A percentile compares a stretch with the other conserved stretches of the same genome.
phyloP scores from a whole-genome alignment of 2,113 vertebrate species.

The Emydura subglobosa region DNA sequence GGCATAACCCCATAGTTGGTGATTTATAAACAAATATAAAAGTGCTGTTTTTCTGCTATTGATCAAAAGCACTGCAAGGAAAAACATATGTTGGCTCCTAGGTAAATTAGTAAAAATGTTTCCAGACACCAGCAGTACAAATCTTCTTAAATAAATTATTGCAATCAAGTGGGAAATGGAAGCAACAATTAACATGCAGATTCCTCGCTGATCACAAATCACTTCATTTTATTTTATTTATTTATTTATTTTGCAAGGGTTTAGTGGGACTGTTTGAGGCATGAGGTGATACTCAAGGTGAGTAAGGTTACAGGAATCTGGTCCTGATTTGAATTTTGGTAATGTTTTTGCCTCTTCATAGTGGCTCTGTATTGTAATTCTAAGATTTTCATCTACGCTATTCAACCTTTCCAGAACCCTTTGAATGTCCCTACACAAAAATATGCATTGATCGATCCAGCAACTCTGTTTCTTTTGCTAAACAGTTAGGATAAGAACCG shows the following conservation, averaged over 20 bases:
- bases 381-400: background rate
- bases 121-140: background rate
- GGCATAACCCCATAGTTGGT: background rate
- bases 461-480: background rate
- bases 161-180: background rate
- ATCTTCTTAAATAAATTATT: background rate
- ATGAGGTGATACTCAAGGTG: background rate
- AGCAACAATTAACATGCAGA: background rate
- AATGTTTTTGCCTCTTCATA: background rate
- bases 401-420: background rate
- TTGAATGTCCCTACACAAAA: background rate
- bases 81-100: background rate
- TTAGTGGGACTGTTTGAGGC: background rate
- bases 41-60: background rate
- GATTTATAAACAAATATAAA: background rate
- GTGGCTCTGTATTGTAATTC: background rate
- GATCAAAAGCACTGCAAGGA: background rate
- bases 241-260: background rate
- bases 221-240: fast-evolving
- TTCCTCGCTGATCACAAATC: background rate
- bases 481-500: background rate
- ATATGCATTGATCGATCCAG: background rate
- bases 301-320: background rate
- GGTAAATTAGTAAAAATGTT: background rate
- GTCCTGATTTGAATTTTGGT: background rate